These are phyloP conservation scores for Tinamus guttatus DNA, from an alignment of 2,113 vertebrate genomes.

Conservation along the genomic window DNA sequence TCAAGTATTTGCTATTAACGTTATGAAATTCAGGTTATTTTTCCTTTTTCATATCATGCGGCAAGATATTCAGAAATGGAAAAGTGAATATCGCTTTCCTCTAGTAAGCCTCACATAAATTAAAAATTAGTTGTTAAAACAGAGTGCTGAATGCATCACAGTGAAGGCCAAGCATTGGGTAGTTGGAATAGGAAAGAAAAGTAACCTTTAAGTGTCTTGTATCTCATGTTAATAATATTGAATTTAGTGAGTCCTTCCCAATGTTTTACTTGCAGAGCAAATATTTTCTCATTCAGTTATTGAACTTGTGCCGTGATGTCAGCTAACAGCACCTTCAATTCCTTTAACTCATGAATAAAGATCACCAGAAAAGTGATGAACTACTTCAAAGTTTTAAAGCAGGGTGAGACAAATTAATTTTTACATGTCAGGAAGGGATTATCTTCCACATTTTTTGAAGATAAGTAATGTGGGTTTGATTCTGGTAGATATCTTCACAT, in stretches of 20 bases:
- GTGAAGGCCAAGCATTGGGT: neutral
- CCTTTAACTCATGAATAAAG: slow-evolving; percentile 50
- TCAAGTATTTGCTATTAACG: neutral
- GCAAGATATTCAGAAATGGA: neutral
- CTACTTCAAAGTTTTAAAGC: slow-evolving; percentile 23
- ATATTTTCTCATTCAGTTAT: slow-evolving; percentile 70
- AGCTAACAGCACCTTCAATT: slow-evolving; percentile 52
- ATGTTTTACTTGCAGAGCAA: slow-evolving; percentile 69
- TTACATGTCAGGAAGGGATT: neutral
- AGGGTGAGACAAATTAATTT: slow-evolving; percentile 1
- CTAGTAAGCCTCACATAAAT: neutral
- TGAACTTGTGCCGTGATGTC: slow-evolving; percentile 55
- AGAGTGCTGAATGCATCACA: neutral
- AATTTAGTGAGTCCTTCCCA: slow-evolving; percentile 65
- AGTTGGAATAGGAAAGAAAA: slow-evolving; percentile 35
- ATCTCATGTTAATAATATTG: slow-evolving; percentile 67
- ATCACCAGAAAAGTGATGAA: slow-evolving; percentile 52
- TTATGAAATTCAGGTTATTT: neutral
- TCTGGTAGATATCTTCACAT: neutral
- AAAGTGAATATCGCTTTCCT: neutral
- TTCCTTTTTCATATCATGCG: neutral
- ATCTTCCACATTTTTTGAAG: neutral
- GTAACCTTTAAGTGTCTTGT: slow-evolving; percentile 64
- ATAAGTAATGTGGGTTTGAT: neutral
- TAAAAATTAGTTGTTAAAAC: neutral